Percentiles rank a stretch among this genome's conserved stretches.
Conservation (phyloP, 2,888 invertebrate genomes). For the Vannuccia rotundouncinata region DNA sequence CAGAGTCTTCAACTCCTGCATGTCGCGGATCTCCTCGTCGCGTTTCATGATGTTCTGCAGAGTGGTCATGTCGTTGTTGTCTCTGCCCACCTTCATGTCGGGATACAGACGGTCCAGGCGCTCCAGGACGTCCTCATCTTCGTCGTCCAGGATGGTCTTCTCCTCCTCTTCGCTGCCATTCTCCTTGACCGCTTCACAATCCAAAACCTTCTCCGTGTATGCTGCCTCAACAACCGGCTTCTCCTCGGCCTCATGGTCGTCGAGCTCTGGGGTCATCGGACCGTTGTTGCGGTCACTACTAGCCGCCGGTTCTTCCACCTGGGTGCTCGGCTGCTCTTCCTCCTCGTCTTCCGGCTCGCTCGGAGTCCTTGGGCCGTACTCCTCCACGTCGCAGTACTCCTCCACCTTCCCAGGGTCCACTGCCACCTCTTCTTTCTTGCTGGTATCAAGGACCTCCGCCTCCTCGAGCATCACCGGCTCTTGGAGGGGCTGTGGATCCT, state of each 20-base stretch:
- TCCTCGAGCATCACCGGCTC: background rate
- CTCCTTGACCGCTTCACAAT: background rate
- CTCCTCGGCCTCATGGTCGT: background rate
- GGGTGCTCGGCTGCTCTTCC: background rate
- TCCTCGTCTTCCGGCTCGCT: background rate
- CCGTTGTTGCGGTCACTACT: background rate
- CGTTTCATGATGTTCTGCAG: slow-evolving; percentile 30
- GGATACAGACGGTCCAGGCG: background rate
- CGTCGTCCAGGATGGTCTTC: background rate
- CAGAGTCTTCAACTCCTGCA: slow-evolving; percentile 29
- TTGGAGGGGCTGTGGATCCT: background rate
- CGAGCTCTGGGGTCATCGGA: background rate
- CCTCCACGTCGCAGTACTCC: background rate
- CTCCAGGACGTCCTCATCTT: slow-evolving; percentile 6
- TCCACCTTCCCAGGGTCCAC: background rate
- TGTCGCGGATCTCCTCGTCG: slow-evolving; percentile 29
- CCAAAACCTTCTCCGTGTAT: background rate
- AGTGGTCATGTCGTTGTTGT: slow-evolving; percentile 6
- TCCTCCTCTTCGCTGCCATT: slow-evolving; percentile 12
- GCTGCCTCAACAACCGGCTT: background rate
- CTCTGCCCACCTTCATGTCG: background rate
- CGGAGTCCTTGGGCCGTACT: background rate
- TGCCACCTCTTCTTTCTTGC: background rate
- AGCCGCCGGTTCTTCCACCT: background rate
- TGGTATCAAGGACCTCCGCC: background rate